phyloP scores from a whole-genome alignment of 2,797 vertebrate genomes.

The Sarcophilus harrisii region DNA sequence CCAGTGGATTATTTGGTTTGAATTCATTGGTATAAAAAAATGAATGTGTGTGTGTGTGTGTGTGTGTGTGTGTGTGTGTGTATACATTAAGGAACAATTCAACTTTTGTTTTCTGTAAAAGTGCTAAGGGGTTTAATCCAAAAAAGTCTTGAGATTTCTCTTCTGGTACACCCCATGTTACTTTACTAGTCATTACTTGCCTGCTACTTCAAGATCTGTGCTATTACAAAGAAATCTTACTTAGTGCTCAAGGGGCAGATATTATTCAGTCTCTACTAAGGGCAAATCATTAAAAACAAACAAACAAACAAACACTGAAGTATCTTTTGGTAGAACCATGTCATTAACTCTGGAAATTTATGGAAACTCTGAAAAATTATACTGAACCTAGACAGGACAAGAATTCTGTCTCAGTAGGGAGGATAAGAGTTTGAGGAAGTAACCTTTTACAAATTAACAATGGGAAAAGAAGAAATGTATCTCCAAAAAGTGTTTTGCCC shows the following conservation, averaged over 20 bases:
- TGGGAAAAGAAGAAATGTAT: neutral
- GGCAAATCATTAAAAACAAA: neutral
- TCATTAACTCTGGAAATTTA: neutral
- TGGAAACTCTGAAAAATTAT: neutral
- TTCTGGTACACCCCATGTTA: neutral
- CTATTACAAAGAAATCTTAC: neutral
- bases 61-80: too few relatives aligned
- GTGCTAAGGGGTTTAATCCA: neutral
- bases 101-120: neutral
- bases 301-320: neutral
- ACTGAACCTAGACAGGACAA: neutral
- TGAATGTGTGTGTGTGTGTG: neutral
- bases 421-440: neutral
- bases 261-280: neutral
- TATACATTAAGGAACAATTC: neutral
- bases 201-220: neutral
- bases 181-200: neutral
- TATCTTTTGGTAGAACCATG: neutral
- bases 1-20: neutral
- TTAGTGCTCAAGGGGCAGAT: neutral
- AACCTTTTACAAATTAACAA: neutral
- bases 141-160: neutral
- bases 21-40: neutral
- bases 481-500: neutral
- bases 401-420: neutral